These are phyloP conservation scores for Drosophila littoralis DNA, from an alignment of 1,140 invertebrate genomes.

Conservation along the genomic window DNA sequence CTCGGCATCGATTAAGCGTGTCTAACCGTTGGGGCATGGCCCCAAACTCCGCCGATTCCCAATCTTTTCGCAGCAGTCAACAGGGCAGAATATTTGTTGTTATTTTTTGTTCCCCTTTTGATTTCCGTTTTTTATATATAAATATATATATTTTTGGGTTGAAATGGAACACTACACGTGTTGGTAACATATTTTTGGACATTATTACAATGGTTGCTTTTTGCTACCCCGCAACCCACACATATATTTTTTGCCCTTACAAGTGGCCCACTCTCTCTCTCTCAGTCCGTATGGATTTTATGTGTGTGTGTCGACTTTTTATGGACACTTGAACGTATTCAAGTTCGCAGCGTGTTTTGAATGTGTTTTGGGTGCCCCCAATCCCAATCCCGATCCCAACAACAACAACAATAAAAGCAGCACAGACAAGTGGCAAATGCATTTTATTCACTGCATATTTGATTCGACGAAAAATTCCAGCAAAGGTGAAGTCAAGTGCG, in stretches of 20 bases:
- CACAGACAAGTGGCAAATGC: conserved; percentile 59
- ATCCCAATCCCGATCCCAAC: background rate
- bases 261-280: conserved; percentile 39
- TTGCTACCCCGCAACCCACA: conserved; percentile 20
- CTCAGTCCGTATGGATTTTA: conserved; percentile 71
- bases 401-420: background rate
- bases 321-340: conserved; percentile 74
- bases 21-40: conserved; percentile 38
- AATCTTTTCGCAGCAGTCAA: conserved; percentile 63
- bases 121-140: conserved; percentile 23
- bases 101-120: conserved; percentile 21
- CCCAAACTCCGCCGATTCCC: conserved; percentile 5
- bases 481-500: conserved; percentile 58
- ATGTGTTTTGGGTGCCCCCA: conserved; percentile 52
- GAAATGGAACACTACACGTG: conserved; percentile 66
- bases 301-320: conserved; percentile 47
- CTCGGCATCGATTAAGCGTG: conserved; percentile 76
- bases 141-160: conserved; percentile 1
- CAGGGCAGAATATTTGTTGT: conserved; percentile 50
- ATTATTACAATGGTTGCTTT: conserved; percentile 77
- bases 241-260: background rate
- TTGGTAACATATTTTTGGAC: conserved; percentile 81
- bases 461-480: conserved; percentile 32
- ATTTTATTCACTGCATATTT: conserved; percentile 74
- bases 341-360: conserved; percentile 74